Evolutionary conservation across 2,888 invertebrate species (phyloP), one percentile per base, ranked within the genome.

Genomic region (Dasypogon diadema): DNA sequence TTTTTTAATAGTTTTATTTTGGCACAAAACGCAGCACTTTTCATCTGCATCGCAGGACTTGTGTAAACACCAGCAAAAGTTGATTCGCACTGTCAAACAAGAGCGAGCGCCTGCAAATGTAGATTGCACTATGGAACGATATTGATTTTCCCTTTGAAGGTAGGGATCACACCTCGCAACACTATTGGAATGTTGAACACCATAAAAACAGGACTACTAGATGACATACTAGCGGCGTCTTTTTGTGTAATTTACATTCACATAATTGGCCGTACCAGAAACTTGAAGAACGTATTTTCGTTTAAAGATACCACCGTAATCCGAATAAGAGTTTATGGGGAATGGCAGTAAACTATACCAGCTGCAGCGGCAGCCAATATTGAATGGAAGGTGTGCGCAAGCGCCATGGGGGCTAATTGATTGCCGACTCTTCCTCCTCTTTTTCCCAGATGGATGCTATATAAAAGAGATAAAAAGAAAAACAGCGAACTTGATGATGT

Each of bases 311-410:
- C 21, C 2, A 8, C 22, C 60, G 60, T 60, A 34, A 60, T 34
- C 37, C 18, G 16, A 60, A 21, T 16, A 60, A 21, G 18, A 34
- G 60, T 34, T 60, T 30, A 14, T 37, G 21, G 14, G 37, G 60
- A 60, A 18, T 37, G 60, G 22, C 37, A 37, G 60, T 37, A 60
- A 60, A 16, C 8, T 30, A 30, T 21, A 37, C 37, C 60, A 18
- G 24, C 46, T 68, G 65, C 65, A 68, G 14, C 26, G 46, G 26
- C 48, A 21, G 48, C 22, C 5, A 24, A 73, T 42, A 76, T 54
- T 76, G 73, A 63, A 76, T 73, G 65, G 76, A 65, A 76, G 74
- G 73, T 55, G 73, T 56, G 55, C 76, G 76, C 76, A 76, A 55
- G 76, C 76, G 76, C 76, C 76, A 74, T 74, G 30, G 30, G 18